These are phyloP conservation scores for Puffinus mauretanicus DNA, from an alignment of 2,113 vertebrate genomes.

Conservation along the genomic window DNA sequence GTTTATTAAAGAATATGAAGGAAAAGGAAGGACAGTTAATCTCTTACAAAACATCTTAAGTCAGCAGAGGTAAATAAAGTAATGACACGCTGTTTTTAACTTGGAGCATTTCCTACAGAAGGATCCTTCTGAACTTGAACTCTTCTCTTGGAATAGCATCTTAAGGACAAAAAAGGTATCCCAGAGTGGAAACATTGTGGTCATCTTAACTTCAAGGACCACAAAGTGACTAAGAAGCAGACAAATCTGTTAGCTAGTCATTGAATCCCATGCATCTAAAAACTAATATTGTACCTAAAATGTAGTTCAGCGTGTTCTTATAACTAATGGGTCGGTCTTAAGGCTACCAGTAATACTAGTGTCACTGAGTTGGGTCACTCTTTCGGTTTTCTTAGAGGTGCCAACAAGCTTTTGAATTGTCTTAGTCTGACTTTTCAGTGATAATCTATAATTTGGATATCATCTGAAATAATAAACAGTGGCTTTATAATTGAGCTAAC, in stretches of 20 bases:
- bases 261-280: not conserved
- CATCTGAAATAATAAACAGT: not conserved
- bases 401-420: not conserved
- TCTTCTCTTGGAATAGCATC: not conserved
- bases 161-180: not conserved
- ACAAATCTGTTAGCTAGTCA: not conserved
- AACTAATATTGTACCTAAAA: not conserved
- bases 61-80: not conserved
- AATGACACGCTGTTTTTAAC: not conserved
- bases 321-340: not conserved
- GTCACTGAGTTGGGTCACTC: not conserved
- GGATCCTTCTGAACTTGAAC: not conserved
- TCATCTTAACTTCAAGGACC: not conserved
- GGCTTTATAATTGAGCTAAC: not conserved
- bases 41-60: not conserved
- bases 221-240: not conserved
- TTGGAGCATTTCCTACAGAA: not conserved
- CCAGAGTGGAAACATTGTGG: not conserved
- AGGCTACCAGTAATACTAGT: not conserved
- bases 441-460: not conserved
- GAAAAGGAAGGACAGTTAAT: not conserved
- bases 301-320: not conserved
- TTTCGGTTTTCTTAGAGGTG: not conserved
- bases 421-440: not conserved
- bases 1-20: not conserved